A percentile compares a stretch with the other conserved stretches of the same genome.
Evolutionary conservation across 30 jellyfish, hydroid and myxozoan genomes (phyloP).

Genomic region (Cassiopea xamachana): DNA sequence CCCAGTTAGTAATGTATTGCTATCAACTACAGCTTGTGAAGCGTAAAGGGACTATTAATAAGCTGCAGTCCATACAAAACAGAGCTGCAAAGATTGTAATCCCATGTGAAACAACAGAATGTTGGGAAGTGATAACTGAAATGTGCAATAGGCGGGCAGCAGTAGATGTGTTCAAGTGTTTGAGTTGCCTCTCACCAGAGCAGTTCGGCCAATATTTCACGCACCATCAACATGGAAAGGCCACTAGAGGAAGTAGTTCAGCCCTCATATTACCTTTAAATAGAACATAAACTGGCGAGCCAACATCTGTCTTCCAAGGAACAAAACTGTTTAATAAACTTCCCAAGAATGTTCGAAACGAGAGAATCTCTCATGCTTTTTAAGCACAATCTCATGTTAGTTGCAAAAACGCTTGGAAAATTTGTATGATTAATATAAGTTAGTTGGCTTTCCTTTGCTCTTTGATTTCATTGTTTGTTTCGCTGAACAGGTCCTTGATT

Average conservation of each 20-base stretch:
- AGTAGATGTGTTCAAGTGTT: too few species aligned
- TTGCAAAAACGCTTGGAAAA: neutral
- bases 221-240: too few species aligned
- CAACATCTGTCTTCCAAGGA: neutral
- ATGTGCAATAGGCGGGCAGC: too few species aligned
- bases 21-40: slow-evolving; percentile 58
- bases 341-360: neutral
- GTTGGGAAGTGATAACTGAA: neutral
- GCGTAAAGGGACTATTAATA: slow-evolving; percentile 59
- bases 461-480: neutral
- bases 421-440: too few species aligned
- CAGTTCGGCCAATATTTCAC: too few species aligned
- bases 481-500: neutral
- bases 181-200: too few species aligned
- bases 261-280: neutral
- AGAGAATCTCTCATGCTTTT: neutral
- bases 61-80: slow-evolving; percentile 56
- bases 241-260: neutral
- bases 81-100: slow-evolving; percentile 53
- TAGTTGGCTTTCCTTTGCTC: neutral
- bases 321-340: neutral
- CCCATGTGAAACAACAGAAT: slow-evolving; percentile 28
- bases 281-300: neutral
- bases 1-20: slow-evolving; percentile 40
- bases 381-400: neutral